Base-by-base conservation (phyloP, 2,797 vertebrate species). In the Schizopygopsis pylzovi region DNA sequence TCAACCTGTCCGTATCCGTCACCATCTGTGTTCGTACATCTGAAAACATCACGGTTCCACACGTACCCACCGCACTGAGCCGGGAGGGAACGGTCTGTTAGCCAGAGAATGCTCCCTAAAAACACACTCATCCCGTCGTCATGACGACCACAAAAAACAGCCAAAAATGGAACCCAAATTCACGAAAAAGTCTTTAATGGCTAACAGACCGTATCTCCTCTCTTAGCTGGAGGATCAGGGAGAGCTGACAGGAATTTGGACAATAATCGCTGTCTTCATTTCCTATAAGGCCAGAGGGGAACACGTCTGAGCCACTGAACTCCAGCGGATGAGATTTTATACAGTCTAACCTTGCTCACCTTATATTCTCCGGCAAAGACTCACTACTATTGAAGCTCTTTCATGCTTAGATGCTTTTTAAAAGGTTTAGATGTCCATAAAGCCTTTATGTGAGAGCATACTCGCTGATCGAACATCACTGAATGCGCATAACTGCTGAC, bases 81-180 rank as follows among this genome's bases (percentile, higher is more conserved):
- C 61, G n/a, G 52, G 56, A 75, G 47, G 77, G 79, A 83, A 83
- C 79, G 82, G 84, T 91, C 90, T 89, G 88, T 87, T 89, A 89
- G 90, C 90, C 87, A 88, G 75, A 90, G 79, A 89, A 52, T 39
- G 79, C 79, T 86, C 92, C 91, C 91, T 90, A 89, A 93, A 93
- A 93, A 89, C 90, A 89, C 81, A 85, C 91, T 91, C 84, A 88
- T 84, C 87, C 92, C 90, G 91, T 95, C 93, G 85, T 94, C 93
- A 94, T 94, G 94, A 94, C 94, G 91, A 95, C 93, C 52, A 45
- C 43, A 56, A 88, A 87, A 45, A 56, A 39, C 72, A 33, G 52
- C 12, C 82, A 33, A 59, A 63, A 71, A 81, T 70, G 86, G 56
- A 86, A 85, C 18, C 28, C 12, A 87, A 90, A 80, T 85, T 85